A percentile compares a stretch with the other conserved stretches of the same genome.
Evolutionary conservation across 2,113 vertebrate genomes (phyloP).

Genomic region (Paramormyrops kingsleyae): DNA sequence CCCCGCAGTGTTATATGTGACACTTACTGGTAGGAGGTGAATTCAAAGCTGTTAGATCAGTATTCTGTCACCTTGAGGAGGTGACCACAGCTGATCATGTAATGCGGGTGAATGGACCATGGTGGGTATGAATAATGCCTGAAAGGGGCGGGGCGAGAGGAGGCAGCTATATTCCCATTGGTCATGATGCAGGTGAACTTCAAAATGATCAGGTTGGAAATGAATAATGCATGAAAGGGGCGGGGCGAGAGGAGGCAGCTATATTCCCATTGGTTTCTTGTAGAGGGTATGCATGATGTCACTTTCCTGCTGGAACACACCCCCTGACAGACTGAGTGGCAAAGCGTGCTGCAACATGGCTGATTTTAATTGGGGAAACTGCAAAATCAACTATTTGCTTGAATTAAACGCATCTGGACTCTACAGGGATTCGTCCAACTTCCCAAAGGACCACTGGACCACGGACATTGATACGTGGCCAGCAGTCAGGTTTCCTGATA

Average conservation of each 20-base stretch:
- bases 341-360: not conserved
- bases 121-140: not conserved
- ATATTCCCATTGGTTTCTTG: not conserved
- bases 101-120: not conserved
- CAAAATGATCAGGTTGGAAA: not conserved
- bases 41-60: not conserved
- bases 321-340: not conserved
- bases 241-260: not conserved
- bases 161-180: not conserved
- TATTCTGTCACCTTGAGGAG: conserved; percentile 3
- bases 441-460: not conserved
- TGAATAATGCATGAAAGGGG: not conserved
- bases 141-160: not conserved
- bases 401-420: not conserved
- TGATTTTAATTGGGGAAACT: not conserved
- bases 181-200: not conserved
- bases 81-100: not conserved
- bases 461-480: not conserved
- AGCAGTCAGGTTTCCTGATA: not conserved
- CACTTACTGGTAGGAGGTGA: not conserved
- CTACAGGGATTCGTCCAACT: not conserved
- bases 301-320: not conserved
- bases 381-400: not conserved
- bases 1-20: not conserved
- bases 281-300: not conserved